Conservation (phyloP, 1,140 invertebrate genomes). For the Cherax destructor region DNA sequence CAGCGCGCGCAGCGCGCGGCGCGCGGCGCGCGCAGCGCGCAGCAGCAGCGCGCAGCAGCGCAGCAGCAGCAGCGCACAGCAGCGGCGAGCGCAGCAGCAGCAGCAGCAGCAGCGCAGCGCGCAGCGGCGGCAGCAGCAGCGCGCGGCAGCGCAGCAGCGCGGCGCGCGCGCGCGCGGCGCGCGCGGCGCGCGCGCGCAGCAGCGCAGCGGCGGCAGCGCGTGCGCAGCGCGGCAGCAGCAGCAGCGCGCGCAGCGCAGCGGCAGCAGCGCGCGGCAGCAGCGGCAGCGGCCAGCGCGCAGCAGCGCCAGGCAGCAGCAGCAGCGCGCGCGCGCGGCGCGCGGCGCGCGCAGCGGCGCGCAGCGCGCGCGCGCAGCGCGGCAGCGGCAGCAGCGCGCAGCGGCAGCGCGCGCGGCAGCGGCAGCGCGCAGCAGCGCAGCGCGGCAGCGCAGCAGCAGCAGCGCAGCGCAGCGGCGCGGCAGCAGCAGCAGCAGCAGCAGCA, state of each 20-base stretch:
- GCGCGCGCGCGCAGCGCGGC: background rate
- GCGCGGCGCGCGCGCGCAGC: background rate
- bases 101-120: no score
- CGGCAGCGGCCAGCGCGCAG: background rate
- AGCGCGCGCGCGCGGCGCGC: no score
- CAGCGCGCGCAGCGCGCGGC: background rate
- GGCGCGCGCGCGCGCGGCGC: background rate
- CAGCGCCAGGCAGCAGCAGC: background rate
- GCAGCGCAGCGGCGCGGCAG: background rate
- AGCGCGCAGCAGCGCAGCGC: no score
- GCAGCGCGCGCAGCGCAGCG: background rate
- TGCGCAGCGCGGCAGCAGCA: background rate
- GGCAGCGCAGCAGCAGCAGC: background rate
- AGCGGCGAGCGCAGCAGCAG: background rate
- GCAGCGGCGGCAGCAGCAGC: background rate
- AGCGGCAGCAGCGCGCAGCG: no score
- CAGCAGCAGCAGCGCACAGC: slow-evolving; percentile 6
- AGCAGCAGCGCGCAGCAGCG: background rate
- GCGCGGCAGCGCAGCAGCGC: background rate
- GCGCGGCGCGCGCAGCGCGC: background rate
- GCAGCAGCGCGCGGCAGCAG: no score
- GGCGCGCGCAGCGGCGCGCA: background rate
- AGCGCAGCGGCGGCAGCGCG: no score
- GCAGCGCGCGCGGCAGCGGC: no score
- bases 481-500: background rate